A percentile compares a stretch with the other conserved stretches of the same genome.
phyloP scores from a whole-genome alignment of 1,140 invertebrate species.

The Neodiprion virginianus region DNA sequence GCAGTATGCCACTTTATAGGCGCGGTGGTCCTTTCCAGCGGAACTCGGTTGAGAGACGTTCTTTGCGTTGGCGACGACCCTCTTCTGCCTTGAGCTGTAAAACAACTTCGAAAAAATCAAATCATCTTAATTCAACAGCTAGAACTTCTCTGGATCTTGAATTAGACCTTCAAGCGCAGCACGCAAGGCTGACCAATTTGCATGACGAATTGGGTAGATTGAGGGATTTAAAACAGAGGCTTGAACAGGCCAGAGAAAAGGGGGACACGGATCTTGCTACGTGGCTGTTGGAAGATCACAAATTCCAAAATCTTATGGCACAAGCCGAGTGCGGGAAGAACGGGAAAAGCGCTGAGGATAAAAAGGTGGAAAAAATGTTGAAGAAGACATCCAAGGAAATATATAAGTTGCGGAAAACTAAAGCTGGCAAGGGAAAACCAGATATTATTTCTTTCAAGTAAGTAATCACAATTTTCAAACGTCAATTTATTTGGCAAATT shows the following conservation, averaged over 20 bases:
- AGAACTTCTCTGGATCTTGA: slow-evolving; percentile 92
- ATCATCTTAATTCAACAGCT: slow-evolving; percentile 67
- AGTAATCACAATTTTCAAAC: slow-evolving; percentile 53
- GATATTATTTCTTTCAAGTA: slow-evolving; percentile 94
- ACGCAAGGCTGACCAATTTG: slow-evolving; percentile 80
- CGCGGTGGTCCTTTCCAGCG: slow-evolving; percentile 85
- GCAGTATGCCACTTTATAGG: slow-evolving; percentile 91
- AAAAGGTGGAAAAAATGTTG: slow-evolving; percentile 81
- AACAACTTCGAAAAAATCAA: slow-evolving; percentile 52
- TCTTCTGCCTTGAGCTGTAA: slow-evolving; percentile 58
- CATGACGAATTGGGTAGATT: slow-evolving; percentile 84
- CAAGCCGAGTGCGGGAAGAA: slow-evolving; percentile 67
- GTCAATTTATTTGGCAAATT: slow-evolving; percentile 10
- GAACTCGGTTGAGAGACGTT: slow-evolving; percentile 86
- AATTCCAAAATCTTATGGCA: slow-evolving; percentile 79
- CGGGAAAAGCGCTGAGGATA: slow-evolving; percentile 74
- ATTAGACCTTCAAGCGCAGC: slow-evolving; percentile 89
- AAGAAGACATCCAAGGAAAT: slow-evolving; percentile 89
- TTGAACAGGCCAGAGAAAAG: slow-evolving; percentile 77
- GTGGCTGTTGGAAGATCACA: slow-evolving; percentile 87
- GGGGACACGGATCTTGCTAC: slow-evolving; percentile 80
- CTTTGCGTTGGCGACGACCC: slow-evolving; percentile 76
- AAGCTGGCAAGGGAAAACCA: slow-evolving; percentile 87
- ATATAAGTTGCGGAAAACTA: slow-evolving; percentile 86
- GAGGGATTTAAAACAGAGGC: slow-evolving; percentile 77